A percentile compares a stretch with the other conserved stretches of the same genome.
Conservation (phyloP, 2,888 invertebrate genomes). For the Apamea monoglypha region DNA sequence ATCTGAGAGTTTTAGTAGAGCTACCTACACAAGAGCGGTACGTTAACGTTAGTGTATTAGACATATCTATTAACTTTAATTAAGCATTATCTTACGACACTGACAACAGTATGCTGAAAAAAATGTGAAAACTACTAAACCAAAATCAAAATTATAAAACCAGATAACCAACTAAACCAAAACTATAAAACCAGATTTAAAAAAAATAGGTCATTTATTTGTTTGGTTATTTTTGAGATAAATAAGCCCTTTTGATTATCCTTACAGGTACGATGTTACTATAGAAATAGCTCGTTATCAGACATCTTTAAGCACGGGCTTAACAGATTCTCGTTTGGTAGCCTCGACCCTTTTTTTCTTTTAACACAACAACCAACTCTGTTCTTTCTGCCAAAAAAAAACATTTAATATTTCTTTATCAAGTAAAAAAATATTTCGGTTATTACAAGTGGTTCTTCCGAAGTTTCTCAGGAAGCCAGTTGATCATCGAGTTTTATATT, state of each 20-base stretch:
- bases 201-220: not conserved
- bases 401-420: conserved; percentile 10
- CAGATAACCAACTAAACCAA: too few species aligned
- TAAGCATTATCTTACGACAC: not conserved
- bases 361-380: not conserved
- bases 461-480: conserved; percentile 65
- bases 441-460: conserved; percentile 42
- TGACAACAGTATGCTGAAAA: not conserved
- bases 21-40: not conserved
- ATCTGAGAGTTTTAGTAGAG: not conserved
- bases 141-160: too few species aligned
- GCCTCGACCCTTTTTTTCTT: not conserved
- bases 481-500: conserved; percentile 79
- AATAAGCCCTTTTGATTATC: not conserved
- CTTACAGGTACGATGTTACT: not conserved
- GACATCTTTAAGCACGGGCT: not conserved
- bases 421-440: conserved; percentile 38
- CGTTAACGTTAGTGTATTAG: not conserved
- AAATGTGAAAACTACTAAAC: not conserved
- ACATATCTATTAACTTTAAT: not conserved
- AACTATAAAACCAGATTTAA: not conserved
- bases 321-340: not conserved
- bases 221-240: not conserved
- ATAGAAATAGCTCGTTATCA: not conserved
- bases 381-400: not conserved